These are phyloP conservation scores for Sebastolobus altivelis DNA, from an alignment of 2,797 vertebrate species.

Conservation along the genomic window DNA sequence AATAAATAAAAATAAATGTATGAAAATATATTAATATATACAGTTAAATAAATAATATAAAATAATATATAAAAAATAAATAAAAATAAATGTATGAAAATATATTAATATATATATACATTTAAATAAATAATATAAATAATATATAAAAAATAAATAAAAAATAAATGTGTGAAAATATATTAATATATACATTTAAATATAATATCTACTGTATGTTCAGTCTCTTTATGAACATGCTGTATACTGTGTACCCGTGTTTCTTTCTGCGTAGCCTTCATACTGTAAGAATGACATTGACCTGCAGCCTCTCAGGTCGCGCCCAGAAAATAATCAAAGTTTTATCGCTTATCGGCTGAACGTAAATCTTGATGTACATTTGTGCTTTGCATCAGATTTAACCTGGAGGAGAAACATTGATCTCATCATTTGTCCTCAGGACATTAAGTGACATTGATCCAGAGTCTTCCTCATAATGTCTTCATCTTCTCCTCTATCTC, in stretches of 20 bases:
- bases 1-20: no score
- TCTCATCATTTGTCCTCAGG: conserved; percentile 53
- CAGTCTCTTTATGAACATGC: not conserved
- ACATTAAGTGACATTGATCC: conserved; percentile 69
- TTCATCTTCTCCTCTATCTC: conserved; percentile 39
- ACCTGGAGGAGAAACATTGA: conserved; percentile 49
- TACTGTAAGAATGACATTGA: conserved; percentile 54
- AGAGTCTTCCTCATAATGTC: conserved; percentile 37
- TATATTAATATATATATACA: no score
- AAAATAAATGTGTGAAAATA: no score
- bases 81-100: no score
- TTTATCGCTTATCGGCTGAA: conserved; percentile 30
- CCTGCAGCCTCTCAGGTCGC: conserved; percentile 47
- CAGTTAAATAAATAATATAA: no score
- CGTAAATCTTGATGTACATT: conserved; percentile 56
- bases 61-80: no score
- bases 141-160: no score
- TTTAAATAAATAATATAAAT: no score
- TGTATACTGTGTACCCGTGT: not conserved
- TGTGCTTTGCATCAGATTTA: conserved; percentile 48
- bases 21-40: no score
- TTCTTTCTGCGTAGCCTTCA: not conserved
- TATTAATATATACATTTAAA: no score
- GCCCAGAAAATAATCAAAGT: conserved; percentile 37
- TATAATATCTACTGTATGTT: no score